These are phyloP conservation scores for Anaspis maculata DNA, from an alignment of 2,888 invertebrate species.

Conservation along the genomic window DNA sequence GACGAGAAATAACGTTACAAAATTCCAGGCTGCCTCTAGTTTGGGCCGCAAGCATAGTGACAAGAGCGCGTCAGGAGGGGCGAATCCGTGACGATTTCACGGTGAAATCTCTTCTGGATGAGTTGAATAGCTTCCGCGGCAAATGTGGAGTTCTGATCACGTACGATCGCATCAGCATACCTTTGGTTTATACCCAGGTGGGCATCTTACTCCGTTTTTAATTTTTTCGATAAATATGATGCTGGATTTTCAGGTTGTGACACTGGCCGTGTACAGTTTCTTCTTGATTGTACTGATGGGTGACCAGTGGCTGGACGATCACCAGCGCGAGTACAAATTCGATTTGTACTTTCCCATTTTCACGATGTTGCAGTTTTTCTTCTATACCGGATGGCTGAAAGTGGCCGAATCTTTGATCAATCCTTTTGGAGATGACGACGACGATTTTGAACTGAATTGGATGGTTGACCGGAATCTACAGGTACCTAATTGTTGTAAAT, in stretches of 20 bases:
- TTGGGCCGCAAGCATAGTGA: slow-evolving; percentile 86
- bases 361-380: slow-evolving; percentile 79
- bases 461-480: slow-evolving; percentile 83
- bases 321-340: slow-evolving; percentile 52
- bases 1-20: background rate
- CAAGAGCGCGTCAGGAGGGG: slow-evolving; percentile 84
- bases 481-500: slow-evolving; percentile 39
- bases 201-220: too few species aligned
- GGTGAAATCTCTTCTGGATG: slow-evolving; percentile 83
- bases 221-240: background rate
- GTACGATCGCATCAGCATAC: slow-evolving; percentile 72
- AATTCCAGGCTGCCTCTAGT: slow-evolving; percentile 66
- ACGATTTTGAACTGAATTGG: slow-evolving; percentile 90
- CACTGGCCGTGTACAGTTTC: slow-evolving; percentile 91
- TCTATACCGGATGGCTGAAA: slow-evolving; percentile 87
- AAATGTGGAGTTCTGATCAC: slow-evolving; percentile 67
- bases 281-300: slow-evolving; percentile 84
- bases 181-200: slow-evolving; percentile 75
- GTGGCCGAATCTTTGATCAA: slow-evolving; percentile 87
- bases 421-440: slow-evolving; percentile 87
- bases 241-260: slow-evolving; percentile 53
- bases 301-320: slow-evolving; percentile 71
- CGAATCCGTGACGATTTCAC: slow-evolving; percentile 86
- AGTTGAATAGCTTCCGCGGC: slow-evolving; percentile 75
- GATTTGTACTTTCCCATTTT: slow-evolving; percentile 88